phyloP scores from a whole-genome alignment of 2,113 vertebrate species.

The Sus scrofa region T2T-Sscrofa CM000827.6:79796001-79796500 shows the following conservation, averaged over 20 bases:
- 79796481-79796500: too few relatives aligned
- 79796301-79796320: not conserved
- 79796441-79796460: too few relatives aligned
- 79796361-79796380: too few relatives aligned
- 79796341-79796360: not conserved
- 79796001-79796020: too few relatives aligned
- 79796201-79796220: not conserved
- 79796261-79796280: not conserved
- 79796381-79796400: too few relatives aligned
- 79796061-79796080: too few relatives aligned
- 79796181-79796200: not conserved
- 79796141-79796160: constrained; percentile 17
- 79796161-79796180: constrained; percentile 43
- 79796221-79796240: not conserved
- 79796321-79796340: not conserved
- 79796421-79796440: too few relatives aligned
- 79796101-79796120: not conserved
- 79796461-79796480: too few relatives aligned
- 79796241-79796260: not conserved
- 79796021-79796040: too few relatives aligned
- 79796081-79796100: too few relatives aligned
- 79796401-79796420: too few relatives aligned
- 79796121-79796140: not conserved
- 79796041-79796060: too few relatives aligned
- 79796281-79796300: not conserved